Conservation (phyloP, 2,888 invertebrate genomes). For the Teleogryllus oceanicus region DNA sequence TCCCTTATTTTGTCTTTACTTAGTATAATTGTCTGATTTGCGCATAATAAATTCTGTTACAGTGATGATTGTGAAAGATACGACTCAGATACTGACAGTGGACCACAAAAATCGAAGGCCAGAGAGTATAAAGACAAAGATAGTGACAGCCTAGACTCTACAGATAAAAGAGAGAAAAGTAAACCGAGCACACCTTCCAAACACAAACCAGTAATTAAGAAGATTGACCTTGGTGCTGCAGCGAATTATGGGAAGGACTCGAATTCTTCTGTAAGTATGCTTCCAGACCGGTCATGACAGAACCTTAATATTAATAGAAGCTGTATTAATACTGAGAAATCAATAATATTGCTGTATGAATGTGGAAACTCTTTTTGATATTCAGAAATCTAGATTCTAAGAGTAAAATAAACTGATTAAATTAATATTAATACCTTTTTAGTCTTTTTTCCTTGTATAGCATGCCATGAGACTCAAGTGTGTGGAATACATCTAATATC, state of each 20-base stretch:
- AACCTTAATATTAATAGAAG: too few species aligned
- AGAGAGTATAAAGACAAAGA: constrained; percentile 55
- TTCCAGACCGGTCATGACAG: too few species aligned
- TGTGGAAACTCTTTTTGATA: neutral
- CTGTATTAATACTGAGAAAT: neutral
- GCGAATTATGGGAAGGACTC: constrained; percentile 61
- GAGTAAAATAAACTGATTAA: neutral
- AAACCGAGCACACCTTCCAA: constrained; percentile 41
- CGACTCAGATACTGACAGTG: constrained; percentile 62
- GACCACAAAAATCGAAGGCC: constrained; percentile 43
- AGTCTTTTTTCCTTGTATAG: too few species aligned
- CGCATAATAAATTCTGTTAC: constrained; percentile 27
- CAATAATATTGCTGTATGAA: neutral
- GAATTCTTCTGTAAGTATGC: constrained; percentile 35
- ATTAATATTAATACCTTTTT: neutral
- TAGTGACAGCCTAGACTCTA: constrained; percentile 40
- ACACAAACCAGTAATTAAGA: constrained; percentile 54
- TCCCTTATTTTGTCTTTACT: too few species aligned
- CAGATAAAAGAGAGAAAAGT: constrained; percentile 43
- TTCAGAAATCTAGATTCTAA: neutral
- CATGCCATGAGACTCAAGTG: too few species aligned
- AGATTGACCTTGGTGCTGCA: constrained; percentile 65
- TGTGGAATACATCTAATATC: too few species aligned
- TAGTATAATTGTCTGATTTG: too few species aligned
- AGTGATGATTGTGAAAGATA: constrained; percentile 63